Conservation (phyloP, 2,888 invertebrate species). For the Hyalella azteca region DNA sequence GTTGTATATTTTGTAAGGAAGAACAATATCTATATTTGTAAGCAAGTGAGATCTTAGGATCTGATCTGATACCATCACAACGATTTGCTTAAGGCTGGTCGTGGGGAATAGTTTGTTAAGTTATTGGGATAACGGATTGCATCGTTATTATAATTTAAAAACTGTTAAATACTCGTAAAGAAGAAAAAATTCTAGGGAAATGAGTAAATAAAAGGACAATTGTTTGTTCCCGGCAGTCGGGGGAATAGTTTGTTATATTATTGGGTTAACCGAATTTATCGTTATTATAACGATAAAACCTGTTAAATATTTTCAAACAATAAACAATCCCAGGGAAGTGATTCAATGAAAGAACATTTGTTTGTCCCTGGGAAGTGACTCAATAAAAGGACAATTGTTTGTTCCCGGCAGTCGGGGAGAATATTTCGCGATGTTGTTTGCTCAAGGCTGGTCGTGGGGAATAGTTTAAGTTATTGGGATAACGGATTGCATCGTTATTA, state of each 20-base stretch:
- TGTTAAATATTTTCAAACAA: background rate
- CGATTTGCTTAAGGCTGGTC: background rate
- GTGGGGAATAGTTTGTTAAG: background rate
- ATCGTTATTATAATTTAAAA: background rate
- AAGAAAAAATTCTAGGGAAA: background rate
- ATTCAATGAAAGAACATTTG: too few species aligned
- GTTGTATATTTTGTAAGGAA: too few species aligned
- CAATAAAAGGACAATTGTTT: too few species aligned
- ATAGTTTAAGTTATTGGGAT: background rate
- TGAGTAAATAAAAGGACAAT: background rate
- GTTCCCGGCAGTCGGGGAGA: background rate
- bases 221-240: background rate
- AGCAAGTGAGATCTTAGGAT: too few species aligned
- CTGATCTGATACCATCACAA: too few species aligned
- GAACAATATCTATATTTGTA: too few species aligned
- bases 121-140: background rate
- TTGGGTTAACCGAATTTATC: background rate
- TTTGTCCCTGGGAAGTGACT: too few species aligned
- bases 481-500: background rate
- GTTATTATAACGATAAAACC: background rate
- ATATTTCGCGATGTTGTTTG: background rate
- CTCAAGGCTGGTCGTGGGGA: background rate
- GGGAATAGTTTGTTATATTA: slow-evolving; percentile 17
- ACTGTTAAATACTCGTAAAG: background rate
- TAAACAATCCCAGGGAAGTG: background rate